These are phyloP conservation scores for Smithornis capensis DNA, from an alignment of 2,113 vertebrate genomes.

Conservation along the genomic window DNA sequence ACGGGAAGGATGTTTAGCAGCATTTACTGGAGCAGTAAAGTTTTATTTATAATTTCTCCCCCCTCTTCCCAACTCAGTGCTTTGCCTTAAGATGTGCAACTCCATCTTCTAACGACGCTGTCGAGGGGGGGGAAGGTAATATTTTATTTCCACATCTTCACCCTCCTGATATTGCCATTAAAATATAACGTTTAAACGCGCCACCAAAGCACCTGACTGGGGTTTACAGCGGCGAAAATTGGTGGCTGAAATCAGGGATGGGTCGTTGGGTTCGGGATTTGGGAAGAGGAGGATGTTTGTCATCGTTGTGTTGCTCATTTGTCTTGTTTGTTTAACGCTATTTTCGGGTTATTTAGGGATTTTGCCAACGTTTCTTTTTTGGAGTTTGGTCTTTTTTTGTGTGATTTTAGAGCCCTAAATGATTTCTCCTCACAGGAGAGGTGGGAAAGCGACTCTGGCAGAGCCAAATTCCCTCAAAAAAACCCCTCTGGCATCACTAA, in stretches of 20 bases:
- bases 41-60: constrained; percentile 44
- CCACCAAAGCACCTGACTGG: neutral
- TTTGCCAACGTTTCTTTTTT: neutral
- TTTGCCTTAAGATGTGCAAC: neutral
- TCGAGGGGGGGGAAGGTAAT: neutral
- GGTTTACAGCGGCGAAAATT: neutral
- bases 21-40: neutral
- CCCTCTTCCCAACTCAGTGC: neutral
- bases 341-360: neutral
- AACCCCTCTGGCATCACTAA: neutral
- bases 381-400: neutral
- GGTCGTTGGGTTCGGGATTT: neutral
- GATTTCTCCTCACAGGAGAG: neutral
- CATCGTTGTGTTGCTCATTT: rapidly evolving
- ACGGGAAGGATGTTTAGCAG: constrained; percentile 2
- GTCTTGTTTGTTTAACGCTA: neutral
- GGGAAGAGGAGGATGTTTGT: neutral
- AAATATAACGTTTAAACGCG: constrained; percentile 15
- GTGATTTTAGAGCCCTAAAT: neutral
- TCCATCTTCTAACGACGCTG: neutral
- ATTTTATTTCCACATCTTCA: constrained; percentile 34
- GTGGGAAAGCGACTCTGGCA: neutral
- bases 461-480: neutral
- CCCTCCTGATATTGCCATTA: constrained; percentile 32
- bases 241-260: neutral